phyloP scores from a whole-genome alignment of 2,888 invertebrate species.

The Ypsolopha sequella region DNA sequence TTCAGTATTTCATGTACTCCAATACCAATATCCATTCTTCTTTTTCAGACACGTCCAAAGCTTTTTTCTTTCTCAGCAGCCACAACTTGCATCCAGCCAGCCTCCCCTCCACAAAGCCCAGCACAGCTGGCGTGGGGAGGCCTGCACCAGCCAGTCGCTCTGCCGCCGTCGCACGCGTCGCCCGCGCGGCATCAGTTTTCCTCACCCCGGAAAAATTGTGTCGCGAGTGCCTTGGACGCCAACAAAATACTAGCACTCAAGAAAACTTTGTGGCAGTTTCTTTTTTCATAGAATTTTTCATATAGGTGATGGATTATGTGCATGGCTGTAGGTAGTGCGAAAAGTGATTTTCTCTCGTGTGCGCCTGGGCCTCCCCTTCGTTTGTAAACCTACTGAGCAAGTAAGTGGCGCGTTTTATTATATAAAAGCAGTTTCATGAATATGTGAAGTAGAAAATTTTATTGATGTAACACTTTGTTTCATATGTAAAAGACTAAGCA shows the following conservation, averaged over 20 bases:
- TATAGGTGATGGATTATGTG: constrained; percentile 57
- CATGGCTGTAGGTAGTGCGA: constrained; percentile 41
- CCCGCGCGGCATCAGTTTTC: constrained; percentile 59
- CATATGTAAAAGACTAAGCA: no score
- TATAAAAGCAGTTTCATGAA: background rate
- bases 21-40: no score
- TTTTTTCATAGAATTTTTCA: background rate
- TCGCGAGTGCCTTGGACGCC: constrained; percentile 40
- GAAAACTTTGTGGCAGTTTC: constrained; percentile 7
- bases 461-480: no score
- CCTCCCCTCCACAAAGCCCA: background rate
- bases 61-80: background rate
- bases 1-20: no score
- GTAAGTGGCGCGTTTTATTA: constrained; percentile 17
- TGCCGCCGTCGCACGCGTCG: constrained; percentile 46
- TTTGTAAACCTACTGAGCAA: constrained; percentile 19
- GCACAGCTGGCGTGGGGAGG: constrained; percentile 26
- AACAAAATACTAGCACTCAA: constrained; percentile 5
- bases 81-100: background rate
- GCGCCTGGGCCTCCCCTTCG: constrained; percentile 47
- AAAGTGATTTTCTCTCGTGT: constrained; percentile 44
- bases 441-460: background rate
- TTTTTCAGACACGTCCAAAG: no score
- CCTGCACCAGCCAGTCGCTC: constrained; percentile 41
- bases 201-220: constrained; percentile 56